Evolutionary conservation across 2,113 vertebrate species (phyloP).

Genomic region (Cephalopterus ornatus): DNA sequence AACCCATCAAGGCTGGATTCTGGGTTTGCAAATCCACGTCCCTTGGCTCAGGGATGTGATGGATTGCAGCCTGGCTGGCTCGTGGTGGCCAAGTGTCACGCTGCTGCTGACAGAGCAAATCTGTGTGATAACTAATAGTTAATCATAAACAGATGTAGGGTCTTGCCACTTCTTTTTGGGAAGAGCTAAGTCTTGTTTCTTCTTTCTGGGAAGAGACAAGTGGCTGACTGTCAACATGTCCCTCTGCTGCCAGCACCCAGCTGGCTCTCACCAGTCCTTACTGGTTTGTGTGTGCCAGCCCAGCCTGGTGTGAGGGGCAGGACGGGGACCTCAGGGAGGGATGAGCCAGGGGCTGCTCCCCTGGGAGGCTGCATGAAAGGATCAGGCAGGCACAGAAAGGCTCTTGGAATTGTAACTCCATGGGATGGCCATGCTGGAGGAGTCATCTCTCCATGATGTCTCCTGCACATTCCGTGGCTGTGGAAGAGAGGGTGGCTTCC

Average conservation of each 20-base stretch:
- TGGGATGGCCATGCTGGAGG: rapidly evolving
- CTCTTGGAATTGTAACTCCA: background rate
- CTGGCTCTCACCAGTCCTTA: background rate
- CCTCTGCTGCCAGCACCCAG: background rate
- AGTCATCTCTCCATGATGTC: background rate
- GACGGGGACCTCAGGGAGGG: background rate
- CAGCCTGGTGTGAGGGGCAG: background rate
- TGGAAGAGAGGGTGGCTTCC: background rate
- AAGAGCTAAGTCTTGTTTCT: background rate
- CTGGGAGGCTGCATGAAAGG: background rate
- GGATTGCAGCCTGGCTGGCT: background rate
- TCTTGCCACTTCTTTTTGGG: background rate
- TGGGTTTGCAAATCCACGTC: background rate
- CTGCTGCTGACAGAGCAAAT: background rate
- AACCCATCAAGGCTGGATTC: background rate
- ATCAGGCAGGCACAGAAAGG: background rate
- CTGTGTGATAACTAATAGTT: background rate
- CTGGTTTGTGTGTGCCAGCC: background rate
- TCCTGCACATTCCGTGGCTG: rapidly evolving
- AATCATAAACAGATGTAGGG: background rate
- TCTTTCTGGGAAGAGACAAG: background rate
- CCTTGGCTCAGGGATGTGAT: background rate
- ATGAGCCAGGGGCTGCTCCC: background rate
- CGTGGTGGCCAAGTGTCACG: rapidly evolving
- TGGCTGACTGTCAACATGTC: rapidly evolving